Base-by-base conservation (phyloP, 2,888 invertebrate species). In the Spatulosminthurus flaviceps region DNA sequence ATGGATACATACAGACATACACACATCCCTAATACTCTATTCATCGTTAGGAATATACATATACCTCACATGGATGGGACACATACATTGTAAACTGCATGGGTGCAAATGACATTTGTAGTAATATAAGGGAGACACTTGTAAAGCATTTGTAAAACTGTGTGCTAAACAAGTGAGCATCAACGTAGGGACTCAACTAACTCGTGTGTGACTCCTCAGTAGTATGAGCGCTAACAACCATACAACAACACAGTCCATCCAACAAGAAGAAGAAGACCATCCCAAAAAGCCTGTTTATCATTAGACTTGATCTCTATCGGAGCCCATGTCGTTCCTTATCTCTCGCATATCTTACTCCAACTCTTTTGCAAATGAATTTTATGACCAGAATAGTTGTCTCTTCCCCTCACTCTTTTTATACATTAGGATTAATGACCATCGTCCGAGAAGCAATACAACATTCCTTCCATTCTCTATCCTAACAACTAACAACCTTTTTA, bases 281-380 rank as follows among this genome's bases (percentile, higher is more conserved):
- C n/a, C 51, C 51, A 5, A 51, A 51, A 51, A 51, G 51, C 51
- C 51, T 51, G 51, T 51, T 51, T 51, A 51, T 51, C 51, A 51
- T 51, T 51, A 51, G 51, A 51, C 51, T 19, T 51, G 51, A 51
- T 51, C 51, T 51, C 51, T 51, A 51, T 51, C 51, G 5, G 9
- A n/a, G 16, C 51, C 51, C 51, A 51, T 51, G 51, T 51, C n/a
- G n/a, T 19, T 4, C 51, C 51, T 51, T 19, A 51, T 51, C 51
- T 51, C 51, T 51, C 51, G 51, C 51, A 51, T 51, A 51, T 51
- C 51, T 51, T n/a, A 13, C 51, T 51, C 7, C 51, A 51, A 51
- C 51, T 51, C 51, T 51, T 51, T 51, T 51, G 51, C 51, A 51
- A 51, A 51, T 51, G 16, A 51, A 51, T 51, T 51, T 51, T 51